Conservation (phyloP, 2,888 invertebrate species). For the Anthrax anthrax region DNA sequence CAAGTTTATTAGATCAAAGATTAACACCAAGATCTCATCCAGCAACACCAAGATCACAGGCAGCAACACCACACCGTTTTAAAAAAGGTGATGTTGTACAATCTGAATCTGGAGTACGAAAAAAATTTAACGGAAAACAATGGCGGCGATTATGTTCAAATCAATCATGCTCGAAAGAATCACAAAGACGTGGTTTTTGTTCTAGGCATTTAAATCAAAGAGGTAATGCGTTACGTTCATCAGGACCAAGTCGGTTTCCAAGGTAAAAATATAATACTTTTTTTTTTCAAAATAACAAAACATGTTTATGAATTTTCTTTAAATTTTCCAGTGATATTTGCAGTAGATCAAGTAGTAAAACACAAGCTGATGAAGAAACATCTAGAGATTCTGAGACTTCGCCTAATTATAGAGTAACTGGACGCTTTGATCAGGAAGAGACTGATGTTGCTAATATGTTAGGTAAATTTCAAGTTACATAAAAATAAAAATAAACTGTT, state of each 20-base stretch:
- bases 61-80: slow-evolving; percentile 87
- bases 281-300: background rate
- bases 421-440: slow-evolving; percentile 84
- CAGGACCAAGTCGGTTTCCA: slow-evolving; percentile 31
- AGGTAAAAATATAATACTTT: slow-evolving; percentile 21
- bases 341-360: slow-evolving; percentile 37
- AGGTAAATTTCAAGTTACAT: slow-evolving; percentile 47
- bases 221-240: slow-evolving; percentile 39
- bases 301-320: background rate
- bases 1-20: slow-evolving; percentile 68
- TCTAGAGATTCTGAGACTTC: slow-evolving; percentile 80
- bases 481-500: too few species aligned
- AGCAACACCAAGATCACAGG: slow-evolving; percentile 84
- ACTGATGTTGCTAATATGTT: slow-evolving; percentile 95
- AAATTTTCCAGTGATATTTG: slow-evolving; percentile 29
- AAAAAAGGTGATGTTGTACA: slow-evolving; percentile 85
- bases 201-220: slow-evolving; percentile 90
- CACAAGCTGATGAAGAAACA: slow-evolving; percentile 63
- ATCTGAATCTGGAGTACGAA: slow-evolving; percentile 65
- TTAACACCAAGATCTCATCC: slow-evolving; percentile 83
- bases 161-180: slow-evolving; percentile 91
- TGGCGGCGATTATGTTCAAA: slow-evolving; percentile 95
- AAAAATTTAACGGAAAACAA: slow-evolving; percentile 99
- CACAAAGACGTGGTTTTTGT: slow-evolving; percentile 92
- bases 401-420: slow-evolving; percentile 70